These are phyloP conservation scores for Zaprionus davidi DNA, from an alignment of 1,140 invertebrate genomes.

Conservation along the genomic window DNA sequence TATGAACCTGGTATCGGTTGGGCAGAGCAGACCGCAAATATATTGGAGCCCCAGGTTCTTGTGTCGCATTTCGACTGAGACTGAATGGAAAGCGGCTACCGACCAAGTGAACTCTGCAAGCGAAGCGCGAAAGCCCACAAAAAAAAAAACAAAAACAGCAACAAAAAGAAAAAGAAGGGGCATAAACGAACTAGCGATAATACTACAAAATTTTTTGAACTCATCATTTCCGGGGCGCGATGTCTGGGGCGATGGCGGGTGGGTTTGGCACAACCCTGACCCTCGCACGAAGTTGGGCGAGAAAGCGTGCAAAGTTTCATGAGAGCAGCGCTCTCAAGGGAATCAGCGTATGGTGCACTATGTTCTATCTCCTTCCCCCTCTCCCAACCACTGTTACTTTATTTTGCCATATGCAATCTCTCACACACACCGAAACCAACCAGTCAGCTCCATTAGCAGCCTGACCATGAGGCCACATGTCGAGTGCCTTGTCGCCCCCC, in stretches of 20 bases:
- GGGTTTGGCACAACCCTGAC: constrained; percentile 19
- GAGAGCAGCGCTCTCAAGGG: constrained; percentile 54
- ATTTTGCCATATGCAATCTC: constrained; percentile 35
- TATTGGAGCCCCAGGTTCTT: constrained; percentile 64
- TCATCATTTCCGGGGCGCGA: constrained; percentile 37
- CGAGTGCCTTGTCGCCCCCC: background rate
- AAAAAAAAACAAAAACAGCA: constrained; percentile 40
- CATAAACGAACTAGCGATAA: constrained; percentile 49
- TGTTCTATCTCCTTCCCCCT: background rate
- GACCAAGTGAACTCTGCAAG: constrained; percentile 36
- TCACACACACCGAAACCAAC: background rate
- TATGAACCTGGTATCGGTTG: constrained; percentile 48
- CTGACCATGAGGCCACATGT: constrained; percentile 69
- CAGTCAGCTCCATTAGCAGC: background rate
- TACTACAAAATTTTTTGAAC: constrained; percentile 45
- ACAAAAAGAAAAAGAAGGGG: background rate
- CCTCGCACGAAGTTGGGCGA: constrained; percentile 16
- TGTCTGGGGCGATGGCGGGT: background rate
- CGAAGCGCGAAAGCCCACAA: constrained; percentile 4
- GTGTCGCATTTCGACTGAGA: constrained; percentile 59
- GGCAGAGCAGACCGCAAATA: constrained; percentile 71
- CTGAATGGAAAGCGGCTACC: constrained; percentile 42
- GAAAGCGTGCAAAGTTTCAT: constrained; percentile 18
- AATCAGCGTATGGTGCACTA: constrained; percentile 48
- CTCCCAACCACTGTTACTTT: background rate